These are phyloP conservation scores for Apodemia duryi DNA, from an alignment of 2,888 invertebrate genomes.

Conservation along the genomic window DNA sequence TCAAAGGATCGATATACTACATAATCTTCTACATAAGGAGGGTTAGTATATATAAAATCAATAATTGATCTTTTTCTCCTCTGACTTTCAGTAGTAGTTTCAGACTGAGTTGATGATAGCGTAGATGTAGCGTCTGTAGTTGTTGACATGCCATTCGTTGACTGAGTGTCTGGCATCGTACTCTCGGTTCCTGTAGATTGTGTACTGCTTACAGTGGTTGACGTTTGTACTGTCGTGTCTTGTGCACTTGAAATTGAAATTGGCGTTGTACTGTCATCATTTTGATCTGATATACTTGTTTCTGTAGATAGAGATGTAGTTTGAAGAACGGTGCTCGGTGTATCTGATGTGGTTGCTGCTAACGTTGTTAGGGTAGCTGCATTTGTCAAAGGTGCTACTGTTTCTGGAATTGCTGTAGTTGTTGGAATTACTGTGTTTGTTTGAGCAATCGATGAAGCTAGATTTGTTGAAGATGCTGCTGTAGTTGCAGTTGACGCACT, in stretches of 20 bases:
- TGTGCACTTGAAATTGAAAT: neutral
- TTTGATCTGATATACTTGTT: neutral
- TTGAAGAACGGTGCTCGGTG: neutral
- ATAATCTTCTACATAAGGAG: slow-evolving; percentile 59
- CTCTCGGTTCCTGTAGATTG: neutral
- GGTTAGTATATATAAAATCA: slow-evolving; percentile 63
- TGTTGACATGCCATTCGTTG: slow-evolving; percentile 26
- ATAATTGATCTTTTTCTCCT: slow-evolving; percentile 64
- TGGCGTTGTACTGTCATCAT: neutral
- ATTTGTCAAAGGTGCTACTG: slow-evolving; percentile 28
- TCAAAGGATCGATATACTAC: slow-evolving; percentile 59
- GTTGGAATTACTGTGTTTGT: neutral
- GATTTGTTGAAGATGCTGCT: slow-evolving; percentile 24
- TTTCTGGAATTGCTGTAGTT: slow-evolving; percentile 35
- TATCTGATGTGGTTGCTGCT: neutral
- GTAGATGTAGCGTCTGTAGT: slow-evolving; percentile 24
- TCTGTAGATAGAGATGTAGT: neutral
- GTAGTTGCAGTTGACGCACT: slow-evolving; percentile 37
- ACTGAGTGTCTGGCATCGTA: slow-evolving; percentile 16
- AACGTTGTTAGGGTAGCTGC: neutral
- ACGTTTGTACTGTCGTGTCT: neutral
- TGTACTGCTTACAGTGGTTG: neutral
- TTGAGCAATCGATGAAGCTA: neutral
- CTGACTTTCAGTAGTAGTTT: slow-evolving; percentile 50
- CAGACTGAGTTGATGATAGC: slow-evolving; percentile 29